These are phyloP conservation scores for Cryptocephalus primarius DNA, from an alignment of 2,888 invertebrate genomes.

Conservation along the genomic window DNA sequence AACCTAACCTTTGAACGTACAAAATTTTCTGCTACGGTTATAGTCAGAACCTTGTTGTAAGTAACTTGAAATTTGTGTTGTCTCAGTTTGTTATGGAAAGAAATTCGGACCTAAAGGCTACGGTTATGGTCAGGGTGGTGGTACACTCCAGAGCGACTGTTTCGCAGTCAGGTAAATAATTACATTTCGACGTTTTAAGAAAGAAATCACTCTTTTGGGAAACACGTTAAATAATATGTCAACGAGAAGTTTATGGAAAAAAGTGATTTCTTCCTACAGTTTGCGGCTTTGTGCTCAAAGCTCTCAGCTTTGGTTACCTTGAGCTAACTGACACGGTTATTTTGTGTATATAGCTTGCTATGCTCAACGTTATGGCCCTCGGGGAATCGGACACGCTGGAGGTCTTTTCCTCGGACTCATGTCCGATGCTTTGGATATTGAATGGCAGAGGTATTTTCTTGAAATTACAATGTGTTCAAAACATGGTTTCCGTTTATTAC, in stretches of 20 bases:
- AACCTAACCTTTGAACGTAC: not conserved
- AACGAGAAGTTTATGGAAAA: not conserved
- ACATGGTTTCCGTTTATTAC: not conserved
- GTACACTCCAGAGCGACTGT: slow-evolving; percentile 83
- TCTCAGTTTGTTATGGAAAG: slow-evolving; percentile 87
- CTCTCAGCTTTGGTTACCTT: too few species aligned
- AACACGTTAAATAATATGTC: too few species aligned
- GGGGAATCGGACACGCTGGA: slow-evolving; percentile 88
- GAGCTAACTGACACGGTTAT: not conserved
- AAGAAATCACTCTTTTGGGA: too few species aligned
- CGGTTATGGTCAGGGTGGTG: slow-evolving; percentile 94
- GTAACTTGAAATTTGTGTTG: slow-evolving; percentile 4
- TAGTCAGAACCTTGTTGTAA: too few species aligned
- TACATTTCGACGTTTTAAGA: too few species aligned
- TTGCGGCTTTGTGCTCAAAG: too few species aligned
- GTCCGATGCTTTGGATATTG: slow-evolving; percentile 71
- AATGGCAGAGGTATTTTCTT: slow-evolving; percentile 56
- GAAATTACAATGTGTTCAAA: slow-evolving; percentile 10
- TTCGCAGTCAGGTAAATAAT: slow-evolving; percentile 59
- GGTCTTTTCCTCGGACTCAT: slow-evolving; percentile 74
- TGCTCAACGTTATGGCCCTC: slow-evolving; percentile 89
- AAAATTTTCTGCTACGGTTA: too few species aligned
- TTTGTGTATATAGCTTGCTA: slow-evolving; percentile 66
- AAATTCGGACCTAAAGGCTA: slow-evolving; percentile 96
- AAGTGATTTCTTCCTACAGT: not conserved